phyloP scores from a whole-genome alignment of 2,888 invertebrate species.

The Ormyrus labotus region DNA sequence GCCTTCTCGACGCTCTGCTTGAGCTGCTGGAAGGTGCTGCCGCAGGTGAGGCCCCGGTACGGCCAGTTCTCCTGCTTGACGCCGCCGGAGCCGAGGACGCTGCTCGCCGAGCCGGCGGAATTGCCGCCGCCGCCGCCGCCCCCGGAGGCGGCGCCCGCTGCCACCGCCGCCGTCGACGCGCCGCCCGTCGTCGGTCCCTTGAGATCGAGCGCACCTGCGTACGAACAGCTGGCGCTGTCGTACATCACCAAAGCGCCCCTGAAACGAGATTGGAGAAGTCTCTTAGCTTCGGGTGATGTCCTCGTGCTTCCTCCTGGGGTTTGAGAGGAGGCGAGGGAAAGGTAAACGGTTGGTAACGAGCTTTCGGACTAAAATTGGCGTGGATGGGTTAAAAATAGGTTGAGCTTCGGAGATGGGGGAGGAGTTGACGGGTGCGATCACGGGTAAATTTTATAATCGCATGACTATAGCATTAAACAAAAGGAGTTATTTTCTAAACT shows the following conservation, averaged over 20 bases:
- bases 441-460: too few relatives aligned
- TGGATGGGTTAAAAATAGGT: too few relatives aligned
- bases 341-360: not conserved
- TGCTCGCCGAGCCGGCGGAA: not conserved
- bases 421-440: too few relatives aligned
- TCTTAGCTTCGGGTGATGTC: too few relatives aligned
- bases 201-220: slow-evolving; percentile 88
- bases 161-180: not conserved
- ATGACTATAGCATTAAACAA: too few relatives aligned
- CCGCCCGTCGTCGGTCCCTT: slow-evolving; percentile 81
- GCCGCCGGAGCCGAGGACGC: slow-evolving; percentile 69
- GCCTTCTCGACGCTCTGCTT: slow-evolving; percentile 94
- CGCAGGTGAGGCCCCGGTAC: slow-evolving; percentile 84
- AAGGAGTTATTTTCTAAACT: too few relatives aligned
- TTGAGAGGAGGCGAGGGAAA: not conserved
- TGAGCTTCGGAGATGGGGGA: too few relatives aligned
- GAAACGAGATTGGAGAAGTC: slow-evolving; percentile 37
- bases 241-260: slow-evolving; percentile 82
- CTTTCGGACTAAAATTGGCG: too few relatives aligned
- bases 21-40: slow-evolving; percentile 91
- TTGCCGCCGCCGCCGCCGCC: slow-evolving; percentile 63
- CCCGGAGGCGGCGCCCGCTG: slow-evolving; percentile 66
- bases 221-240: slow-evolving; percentile 92
- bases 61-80: slow-evolving; percentile 76
- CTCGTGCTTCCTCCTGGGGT: too few relatives aligned